Evolutionary conservation across 1,140 invertebrate genomes (phyloP).

Genomic region (Apis mellifera): Amel_HAv3.1 CM009936.2:7386001-7386500

Average conservation of each 20-base stretch:
- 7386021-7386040: conserved; percentile 19
- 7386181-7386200: neutral
- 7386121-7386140: conserved; percentile 10
- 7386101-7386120: neutral
- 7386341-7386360: neutral
- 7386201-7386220: neutral
- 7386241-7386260: too few species aligned
- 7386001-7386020: conserved; percentile 1
- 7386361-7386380: conserved; percentile 4
- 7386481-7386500: too few species aligned
- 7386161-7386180: neutral
- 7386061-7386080: neutral
- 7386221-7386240: conserved; percentile 4
- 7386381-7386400: neutral
- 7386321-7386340: too few species aligned
- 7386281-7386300: too few species aligned
- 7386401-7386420: neutral
- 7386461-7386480: neutral
- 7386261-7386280: too few species aligned
- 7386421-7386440: conserved; percentile 8
- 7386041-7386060: conserved; percentile 15
- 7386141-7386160: neutral
- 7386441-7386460: neutral
- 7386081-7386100: neutral
- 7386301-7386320: too few species aligned